These are phyloP conservation scores for Gymnogyps californianus DNA, from an alignment of 2,113 vertebrate species.

Conservation along the genomic window DNA sequence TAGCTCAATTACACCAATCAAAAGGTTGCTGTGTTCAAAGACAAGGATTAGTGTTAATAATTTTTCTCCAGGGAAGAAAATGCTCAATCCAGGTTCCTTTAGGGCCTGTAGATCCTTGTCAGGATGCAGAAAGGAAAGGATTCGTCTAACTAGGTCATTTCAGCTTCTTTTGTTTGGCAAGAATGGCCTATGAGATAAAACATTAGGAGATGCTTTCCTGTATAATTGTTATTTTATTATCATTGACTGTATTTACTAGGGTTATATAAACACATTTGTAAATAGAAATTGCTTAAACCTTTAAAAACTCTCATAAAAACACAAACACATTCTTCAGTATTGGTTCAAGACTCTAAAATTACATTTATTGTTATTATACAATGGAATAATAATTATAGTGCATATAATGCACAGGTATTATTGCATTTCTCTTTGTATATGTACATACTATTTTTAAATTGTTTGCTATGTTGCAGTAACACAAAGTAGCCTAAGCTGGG, in stretches of 20 bases:
- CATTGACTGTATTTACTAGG: neutral
- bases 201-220: neutral
- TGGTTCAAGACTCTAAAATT: neutral
- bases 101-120: conserved; percentile 58
- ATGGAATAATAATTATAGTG: neutral
- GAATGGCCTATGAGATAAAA: conserved; percentile 48
- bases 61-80: conserved; percentile 69
- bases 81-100: conserved; percentile 59
- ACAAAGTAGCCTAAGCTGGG: neutral
- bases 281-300: neutral
- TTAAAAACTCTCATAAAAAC: neutral
- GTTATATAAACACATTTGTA: neutral
- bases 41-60: conserved; percentile 73
- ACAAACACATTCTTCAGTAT: neutral
- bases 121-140: conserved; percentile 39
- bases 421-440: neutral
- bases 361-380: neutral
- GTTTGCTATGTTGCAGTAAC: neutral
- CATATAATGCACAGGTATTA: neutral
- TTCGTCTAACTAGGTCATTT: conserved; percentile 64
- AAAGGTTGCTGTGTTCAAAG: conserved; percentile 66
- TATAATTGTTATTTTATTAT: neutral
- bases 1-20: conserved; percentile 59
- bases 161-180: conserved; percentile 53
- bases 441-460: neutral